Conservation (phyloP, 2,888 invertebrate genomes). For the Proisotoma minuta region DNA sequence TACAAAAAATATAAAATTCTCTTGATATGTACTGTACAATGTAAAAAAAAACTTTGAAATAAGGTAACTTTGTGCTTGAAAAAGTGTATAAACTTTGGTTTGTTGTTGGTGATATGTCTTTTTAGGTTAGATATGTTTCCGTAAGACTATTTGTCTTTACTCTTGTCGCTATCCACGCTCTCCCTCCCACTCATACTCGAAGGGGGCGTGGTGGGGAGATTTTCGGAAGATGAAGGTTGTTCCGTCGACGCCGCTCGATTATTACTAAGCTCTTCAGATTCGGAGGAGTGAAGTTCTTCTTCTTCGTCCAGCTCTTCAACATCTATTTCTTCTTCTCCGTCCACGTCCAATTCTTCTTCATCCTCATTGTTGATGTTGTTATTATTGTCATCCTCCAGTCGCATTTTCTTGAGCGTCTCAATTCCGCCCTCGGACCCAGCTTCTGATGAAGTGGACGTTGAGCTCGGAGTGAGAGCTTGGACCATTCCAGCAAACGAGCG, state of each 20-base stretch:
- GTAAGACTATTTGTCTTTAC: no score
- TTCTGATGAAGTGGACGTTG: constrained; percentile 34
- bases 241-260: not conserved
- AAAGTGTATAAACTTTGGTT: not conserved
- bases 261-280: not conserved
- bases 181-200: not conserved
- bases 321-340: constrained; percentile 30
- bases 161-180: not conserved
- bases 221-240: not conserved
- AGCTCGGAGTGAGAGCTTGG: constrained; percentile 54
- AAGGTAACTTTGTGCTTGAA: not conserved
- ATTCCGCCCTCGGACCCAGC: constrained; percentile 39
- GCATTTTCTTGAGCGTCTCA: constrained; percentile 42
- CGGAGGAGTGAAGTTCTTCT: constrained; percentile 18
- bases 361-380: constrained; percentile 39
- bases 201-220: not conserved
- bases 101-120: not conserved
- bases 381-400: constrained; percentile 45
- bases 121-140: not conserved
- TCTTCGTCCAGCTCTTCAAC: constrained; percentile 35
- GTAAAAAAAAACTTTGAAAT: not conserved
- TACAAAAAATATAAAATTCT: no score
- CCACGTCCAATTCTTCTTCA: constrained; percentile 38
- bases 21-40: not conserved
- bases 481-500: constrained; percentile 65